phyloP scores from a whole-genome alignment of 2,113 vertebrate species.

The Strigops habroptila region DNA sequence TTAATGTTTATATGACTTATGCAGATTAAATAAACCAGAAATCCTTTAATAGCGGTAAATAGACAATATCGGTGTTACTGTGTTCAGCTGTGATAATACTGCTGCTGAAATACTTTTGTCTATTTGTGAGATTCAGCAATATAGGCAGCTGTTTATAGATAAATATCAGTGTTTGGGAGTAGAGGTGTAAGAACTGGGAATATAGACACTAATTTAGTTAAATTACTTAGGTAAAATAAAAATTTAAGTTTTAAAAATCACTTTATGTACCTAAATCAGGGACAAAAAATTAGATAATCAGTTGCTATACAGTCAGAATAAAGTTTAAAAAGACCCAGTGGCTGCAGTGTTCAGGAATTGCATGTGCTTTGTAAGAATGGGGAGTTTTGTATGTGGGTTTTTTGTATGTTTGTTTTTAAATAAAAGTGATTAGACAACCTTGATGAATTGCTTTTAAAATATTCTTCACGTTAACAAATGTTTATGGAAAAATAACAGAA shows the following conservation, averaged over 20 bases:
- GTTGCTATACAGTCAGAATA: not conserved
- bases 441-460: not conserved
- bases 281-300: not conserved
- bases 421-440: not conserved
- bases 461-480: not conserved
- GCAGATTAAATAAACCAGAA: not conserved
- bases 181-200: not conserved
- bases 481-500: not conserved
- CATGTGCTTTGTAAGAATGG: not conserved
- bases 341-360: not conserved
- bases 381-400: not conserved
- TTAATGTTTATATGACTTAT: not conserved
- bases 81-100: not conserved
- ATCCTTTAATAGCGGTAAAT: not conserved
- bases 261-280: not conserved
- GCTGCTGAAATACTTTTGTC: not conserved
- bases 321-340: not conserved
- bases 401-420: not conserved
- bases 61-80: not conserved
- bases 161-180: not conserved
- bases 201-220: not conserved
- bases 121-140: not conserved
- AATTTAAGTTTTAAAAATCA: not conserved
- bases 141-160: not conserved
- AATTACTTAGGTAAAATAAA: not conserved